Conservation (phyloP, 1,140 invertebrate genomes). For the Lordiphosa stackelbergi region DNA sequence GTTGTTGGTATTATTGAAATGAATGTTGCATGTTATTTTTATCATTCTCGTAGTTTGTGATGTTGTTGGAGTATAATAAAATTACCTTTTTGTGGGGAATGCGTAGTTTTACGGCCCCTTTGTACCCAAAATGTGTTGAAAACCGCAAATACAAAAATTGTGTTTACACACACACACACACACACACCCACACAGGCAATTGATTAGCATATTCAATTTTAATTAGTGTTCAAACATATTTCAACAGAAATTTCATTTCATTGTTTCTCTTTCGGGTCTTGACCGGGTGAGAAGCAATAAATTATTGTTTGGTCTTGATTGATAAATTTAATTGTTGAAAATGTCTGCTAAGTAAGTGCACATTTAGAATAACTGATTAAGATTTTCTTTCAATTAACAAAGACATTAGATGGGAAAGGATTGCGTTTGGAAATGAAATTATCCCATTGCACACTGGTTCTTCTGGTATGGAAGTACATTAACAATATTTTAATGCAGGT, state of each 20-base stretch:
- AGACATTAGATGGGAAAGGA: too few relatives aligned
- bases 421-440: too few relatives aligned
- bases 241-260: slow-evolving; percentile 22
- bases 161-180: slow-evolving; percentile 25
- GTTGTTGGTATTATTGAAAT: slow-evolving; percentile 46
- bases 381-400: too few relatives aligned
- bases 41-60: background rate
- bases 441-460: too few relatives aligned
- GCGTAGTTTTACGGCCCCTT: slow-evolving; percentile 12
- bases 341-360: too few relatives aligned
- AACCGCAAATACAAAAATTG: slow-evolving; percentile 49
- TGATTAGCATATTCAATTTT: slow-evolving; percentile 58
- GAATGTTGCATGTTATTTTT: slow-evolving; percentile 36
- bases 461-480: too few relatives aligned
- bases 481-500: too few relatives aligned
- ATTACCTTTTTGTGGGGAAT: slow-evolving; percentile 34
- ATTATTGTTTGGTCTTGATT: slow-evolving; percentile 49
- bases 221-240: slow-evolving; percentile 48
- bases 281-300: slow-evolving; percentile 42
- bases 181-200: slow-evolving; percentile 13
- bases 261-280: slow-evolving; percentile 6
- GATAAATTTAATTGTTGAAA: slow-evolving; percentile 33
- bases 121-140: slow-evolving; percentile 49
- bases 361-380: too few relatives aligned
- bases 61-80: slow-evolving; percentile 44